Evolutionary conservation across 92 coral and sea anemone genomes (phyloP).

Genomic region (Zoanthus sansibaricus): DNA sequence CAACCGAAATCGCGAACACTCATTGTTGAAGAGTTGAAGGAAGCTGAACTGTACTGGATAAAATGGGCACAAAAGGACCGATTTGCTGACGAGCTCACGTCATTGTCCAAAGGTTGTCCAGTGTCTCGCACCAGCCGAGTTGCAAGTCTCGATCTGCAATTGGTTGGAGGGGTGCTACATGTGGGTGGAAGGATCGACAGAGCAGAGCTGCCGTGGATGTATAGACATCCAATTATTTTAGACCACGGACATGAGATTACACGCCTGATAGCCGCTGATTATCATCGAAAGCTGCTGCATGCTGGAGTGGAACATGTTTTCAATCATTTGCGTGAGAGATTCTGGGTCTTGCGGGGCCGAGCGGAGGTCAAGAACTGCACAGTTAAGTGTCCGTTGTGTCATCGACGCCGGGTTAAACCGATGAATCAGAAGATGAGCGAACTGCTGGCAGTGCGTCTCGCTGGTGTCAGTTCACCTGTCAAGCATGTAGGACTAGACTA

Average conservation of each 20-base stretch:
- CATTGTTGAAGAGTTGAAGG: not conserved
- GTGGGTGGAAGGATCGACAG: too few species aligned
- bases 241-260: conserved; percentile 50
- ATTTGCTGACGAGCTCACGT: not conserved
- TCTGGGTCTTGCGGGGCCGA: conserved; percentile 57
- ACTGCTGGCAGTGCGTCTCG: conserved; percentile 51
- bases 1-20: not conserved
- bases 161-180: too few species aligned
- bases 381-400: conserved; percentile 53
- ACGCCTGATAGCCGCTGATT: conserved; percentile 36
- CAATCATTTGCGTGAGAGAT: conserved; percentile 41
- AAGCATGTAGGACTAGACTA: conserved; percentile 60
- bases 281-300: conserved; percentile 43
- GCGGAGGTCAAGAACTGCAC: conserved; percentile 59
- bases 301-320: conserved; percentile 48
- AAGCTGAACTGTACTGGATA: not conserved
- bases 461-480: conserved; percentile 51
- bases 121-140: not conserved
- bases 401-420: conserved; percentile 54
- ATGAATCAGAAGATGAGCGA: conserved; percentile 57
- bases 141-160: not conserved
- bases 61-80: conserved; percentile 26
- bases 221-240: conserved; percentile 20
- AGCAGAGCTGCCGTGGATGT: too few species aligned
- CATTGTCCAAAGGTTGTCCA: not conserved